Evolutionary conservation across 1,140 invertebrate species (phyloP).

Genomic region (Nasonia giraulti): DNA sequence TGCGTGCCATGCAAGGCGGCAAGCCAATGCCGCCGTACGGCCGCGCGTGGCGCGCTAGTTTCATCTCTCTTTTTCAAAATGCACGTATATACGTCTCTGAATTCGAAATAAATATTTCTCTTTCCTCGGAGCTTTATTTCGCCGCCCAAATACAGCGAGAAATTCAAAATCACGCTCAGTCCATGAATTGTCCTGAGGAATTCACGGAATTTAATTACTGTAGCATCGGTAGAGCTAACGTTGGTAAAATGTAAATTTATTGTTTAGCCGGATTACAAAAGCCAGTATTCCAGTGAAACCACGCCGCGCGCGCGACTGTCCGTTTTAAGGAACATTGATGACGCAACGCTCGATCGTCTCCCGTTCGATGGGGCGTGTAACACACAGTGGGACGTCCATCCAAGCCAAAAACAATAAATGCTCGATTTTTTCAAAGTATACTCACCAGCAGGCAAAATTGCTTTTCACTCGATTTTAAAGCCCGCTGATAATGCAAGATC

Average conservation of each 20-base stretch:
- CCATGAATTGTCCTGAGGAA: neutral
- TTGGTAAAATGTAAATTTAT: neutral
- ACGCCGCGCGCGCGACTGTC: no score
- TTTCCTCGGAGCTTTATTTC: no score
- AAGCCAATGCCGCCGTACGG: no score
- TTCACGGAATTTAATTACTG: neutral
- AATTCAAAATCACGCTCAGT: neutral
- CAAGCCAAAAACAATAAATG: slow-evolving; percentile 9
- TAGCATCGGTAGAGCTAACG: neutral
- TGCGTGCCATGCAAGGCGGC: no score
- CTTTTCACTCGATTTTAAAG: neutral
- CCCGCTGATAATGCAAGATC: neutral
- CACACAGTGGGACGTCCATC: neutral
- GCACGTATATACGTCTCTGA: no score
- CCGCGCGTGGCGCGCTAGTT: no score
- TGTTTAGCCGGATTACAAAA: neutral
- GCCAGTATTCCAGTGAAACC: neutral
- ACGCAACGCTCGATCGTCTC: neutral
- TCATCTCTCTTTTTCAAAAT: no score
- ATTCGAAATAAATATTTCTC: no score
- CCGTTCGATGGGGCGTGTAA: neutral
- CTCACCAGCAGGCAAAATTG: neutral
- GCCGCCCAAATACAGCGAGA: neutral
- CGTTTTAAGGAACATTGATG: neutral
- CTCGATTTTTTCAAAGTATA: neutral